Conservation (phyloP, 2,888 invertebrate species). For the Andrena trimmerana region DNA sequence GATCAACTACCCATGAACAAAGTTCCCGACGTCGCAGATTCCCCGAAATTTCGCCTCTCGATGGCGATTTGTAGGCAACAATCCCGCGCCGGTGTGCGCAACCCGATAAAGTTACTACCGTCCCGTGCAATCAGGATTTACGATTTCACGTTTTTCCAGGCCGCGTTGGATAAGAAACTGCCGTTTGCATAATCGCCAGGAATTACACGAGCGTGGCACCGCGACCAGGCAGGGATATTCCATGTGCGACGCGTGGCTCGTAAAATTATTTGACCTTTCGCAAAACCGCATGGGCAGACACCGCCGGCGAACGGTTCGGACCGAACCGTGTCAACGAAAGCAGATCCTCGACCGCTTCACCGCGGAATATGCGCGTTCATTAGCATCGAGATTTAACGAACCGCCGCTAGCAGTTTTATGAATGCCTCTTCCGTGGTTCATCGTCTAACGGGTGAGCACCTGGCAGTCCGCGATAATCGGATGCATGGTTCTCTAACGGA, state of each 20-base stretch:
- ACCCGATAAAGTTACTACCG: slow-evolving; percentile 34
- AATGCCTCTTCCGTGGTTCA: neutral
- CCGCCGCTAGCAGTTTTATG: neutral
- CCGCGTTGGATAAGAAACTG: slow-evolving; percentile 20
- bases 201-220: slow-evolving; percentile 8
- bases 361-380: neutral
- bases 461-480: neutral
- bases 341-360: neutral
- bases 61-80: neutral
- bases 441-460: no score
- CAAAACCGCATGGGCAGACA: neutral
- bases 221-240: slow-evolving; percentile 26
- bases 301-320: neutral
- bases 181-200: slow-evolving; percentile 29
- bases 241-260: slow-evolving; percentile 17
- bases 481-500: neutral
- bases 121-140: slow-evolving; percentile 21
- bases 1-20: neutral
- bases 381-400: neutral
- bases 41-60: slow-evolving; percentile 9
- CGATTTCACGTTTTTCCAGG: slow-evolving; percentile 34
- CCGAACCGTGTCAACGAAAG: slow-evolving; percentile 16
- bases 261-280: slow-evolving; percentile 44
- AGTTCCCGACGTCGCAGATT: neutral
- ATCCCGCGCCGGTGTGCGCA: slow-evolving; percentile 5